Percentiles rank a stretch among this genome's conserved stretches.
phyloP scores from a whole-genome alignment of 2,888 invertebrate genomes.

The Tolmerus cingulatus region DNA sequence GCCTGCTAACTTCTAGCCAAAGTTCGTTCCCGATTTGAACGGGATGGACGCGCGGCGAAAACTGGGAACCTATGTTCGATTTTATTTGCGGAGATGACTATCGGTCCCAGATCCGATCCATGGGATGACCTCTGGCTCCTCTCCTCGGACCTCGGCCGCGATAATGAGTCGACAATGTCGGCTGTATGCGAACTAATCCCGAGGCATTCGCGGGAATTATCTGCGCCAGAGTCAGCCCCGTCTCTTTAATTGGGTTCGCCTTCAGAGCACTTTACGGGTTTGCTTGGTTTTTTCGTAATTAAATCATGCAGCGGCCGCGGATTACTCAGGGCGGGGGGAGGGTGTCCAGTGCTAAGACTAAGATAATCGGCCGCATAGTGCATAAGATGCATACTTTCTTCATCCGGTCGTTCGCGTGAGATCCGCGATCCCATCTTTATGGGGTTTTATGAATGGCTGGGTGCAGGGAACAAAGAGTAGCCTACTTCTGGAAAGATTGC shows the following conservation, averaged over 20 bases:
- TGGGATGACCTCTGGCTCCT: constrained; percentile 8
- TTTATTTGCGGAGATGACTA: constrained; percentile 10
- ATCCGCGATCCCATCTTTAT: neutral
- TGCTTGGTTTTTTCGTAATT: constrained; percentile 6
- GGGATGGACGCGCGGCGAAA: neutral
- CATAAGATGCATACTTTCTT: neutral
- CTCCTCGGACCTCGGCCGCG: neutral
- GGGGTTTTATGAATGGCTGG: neutral
- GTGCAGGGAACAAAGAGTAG: neutral
- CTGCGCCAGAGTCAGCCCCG: neutral
- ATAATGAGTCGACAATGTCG: constrained; percentile 6
- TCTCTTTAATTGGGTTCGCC: constrained; percentile 25
- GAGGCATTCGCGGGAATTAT: neutral
- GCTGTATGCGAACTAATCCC: neutral
- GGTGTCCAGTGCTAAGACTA: neutral
- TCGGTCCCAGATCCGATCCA: neutral
- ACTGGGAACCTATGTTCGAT: neutral
- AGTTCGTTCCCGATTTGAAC: neutral
- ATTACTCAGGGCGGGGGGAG: neutral
- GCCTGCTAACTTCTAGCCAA: neutral
- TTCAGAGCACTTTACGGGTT: neutral
- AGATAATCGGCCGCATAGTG: neutral
- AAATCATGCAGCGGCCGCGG: neutral
- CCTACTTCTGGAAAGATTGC: neutral
- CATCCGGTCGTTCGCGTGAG: neutral